These are phyloP conservation scores for Rapana venosa DNA, from an alignment of 2,888 invertebrate genomes.

Conservation along the genomic window DNA sequence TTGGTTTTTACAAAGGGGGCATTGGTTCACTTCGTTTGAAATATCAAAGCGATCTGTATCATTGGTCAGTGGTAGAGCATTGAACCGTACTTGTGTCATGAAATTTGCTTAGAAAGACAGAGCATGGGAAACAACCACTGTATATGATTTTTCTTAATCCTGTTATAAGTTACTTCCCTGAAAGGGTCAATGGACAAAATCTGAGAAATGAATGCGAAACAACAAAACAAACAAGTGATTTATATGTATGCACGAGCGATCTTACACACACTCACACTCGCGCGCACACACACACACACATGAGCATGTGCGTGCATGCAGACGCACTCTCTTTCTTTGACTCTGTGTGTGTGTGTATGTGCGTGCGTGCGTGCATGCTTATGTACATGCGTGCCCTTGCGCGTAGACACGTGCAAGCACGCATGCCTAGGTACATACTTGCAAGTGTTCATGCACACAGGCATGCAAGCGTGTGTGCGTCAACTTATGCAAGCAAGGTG, in stretches of 20 bases:
- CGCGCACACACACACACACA: no score
- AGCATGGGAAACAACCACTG: no score
- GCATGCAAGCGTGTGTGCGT: not conserved
- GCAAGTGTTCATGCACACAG: not conserved
- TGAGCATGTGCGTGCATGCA: no score
- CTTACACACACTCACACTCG: not conserved
- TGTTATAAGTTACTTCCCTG: no score
- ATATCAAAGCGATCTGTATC: no score
- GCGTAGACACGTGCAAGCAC: not conserved
- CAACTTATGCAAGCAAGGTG: not conserved
- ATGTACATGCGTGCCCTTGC: no score
- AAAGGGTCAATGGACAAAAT: not conserved
- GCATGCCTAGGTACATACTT: not conserved
- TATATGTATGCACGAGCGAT: not conserved
- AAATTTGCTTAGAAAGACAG: no score
- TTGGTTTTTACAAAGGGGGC: no score
- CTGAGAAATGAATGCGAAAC: not conserved
- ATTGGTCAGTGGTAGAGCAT: no score
- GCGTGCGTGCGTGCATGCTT: not conserved
- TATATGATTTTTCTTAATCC: no score
- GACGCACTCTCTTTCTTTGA: not conserved
- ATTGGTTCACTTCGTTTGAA: no score
- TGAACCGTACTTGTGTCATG: no score
- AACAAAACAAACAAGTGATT: not conserved
- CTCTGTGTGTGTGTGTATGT: not conserved